Base-by-base conservation (phyloP, 2,797 vertebrate species). In the Danio albolineatus region DNA sequence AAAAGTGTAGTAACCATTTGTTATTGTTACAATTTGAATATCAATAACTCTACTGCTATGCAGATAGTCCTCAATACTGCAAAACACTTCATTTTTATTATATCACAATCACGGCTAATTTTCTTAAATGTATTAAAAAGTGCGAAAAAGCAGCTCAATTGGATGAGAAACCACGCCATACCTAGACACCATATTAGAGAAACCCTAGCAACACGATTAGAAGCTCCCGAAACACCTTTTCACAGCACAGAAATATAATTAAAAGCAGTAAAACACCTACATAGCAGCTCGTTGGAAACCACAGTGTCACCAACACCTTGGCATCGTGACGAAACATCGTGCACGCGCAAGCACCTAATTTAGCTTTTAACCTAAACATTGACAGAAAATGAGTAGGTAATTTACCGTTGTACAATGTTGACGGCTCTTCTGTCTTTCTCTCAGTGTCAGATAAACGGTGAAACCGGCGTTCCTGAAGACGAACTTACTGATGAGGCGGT, bases 401-500 rank as follows among this genome's bases (percentile, higher is more conserved):
- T 36, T 53, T 53, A 0, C 28, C 4, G 0, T 70, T 53, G 36
- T 10, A 38, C 4, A 53, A 38, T 1, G 14, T n/a, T 69, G 10
- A 53, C 10, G 5, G 10, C 48, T 7, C 2, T 39, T 16, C 2
- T 21, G 10, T 72, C 14, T 59, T 46, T 10, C 1, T 71, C 76
- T 8, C 89, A 99, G 97, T 95, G 95, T 81, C 76, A 94, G 0
- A 39, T 92, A 0, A 89, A 98, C 1, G 0, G 0, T 0, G 93
- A 91, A 0, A 92, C 90, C 0, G 96, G 96, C 0, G 88, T 90
- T 1, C 95, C 96, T 0, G 89, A 95, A 76, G 96, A 99, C 0
- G 93, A 93, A 0, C 91, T 99, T 66, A 88, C 87, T 0, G 57
- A 86, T 0, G 96, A 98, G 21, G 94, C 91, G 0, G 2, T 95